Evolutionary conservation across 1,140 invertebrate genomes (phyloP), one percentile per base, ranked within the genome.

Genomic region (Cephus cinctus): DNA sequence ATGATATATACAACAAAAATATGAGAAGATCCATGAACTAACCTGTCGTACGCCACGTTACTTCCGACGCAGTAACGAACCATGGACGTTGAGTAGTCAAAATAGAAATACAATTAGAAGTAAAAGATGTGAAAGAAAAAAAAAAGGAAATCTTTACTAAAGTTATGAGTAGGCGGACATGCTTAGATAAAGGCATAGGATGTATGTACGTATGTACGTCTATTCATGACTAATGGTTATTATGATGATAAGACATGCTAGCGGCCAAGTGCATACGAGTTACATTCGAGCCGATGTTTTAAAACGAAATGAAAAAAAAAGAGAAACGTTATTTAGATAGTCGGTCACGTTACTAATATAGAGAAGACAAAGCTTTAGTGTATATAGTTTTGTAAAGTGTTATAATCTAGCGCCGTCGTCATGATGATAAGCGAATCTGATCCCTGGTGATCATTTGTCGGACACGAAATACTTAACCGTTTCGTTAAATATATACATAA

Each of bases 301-400:
- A 35, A 21, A 39, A 61, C 21, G n/a, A 43, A 18, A 43, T 25
- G 41, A 43, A 18, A 35, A 27, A 23, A 52, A 35, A 36, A 32
- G 43, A 54, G 63, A 59, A 60, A 36, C 47, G 61, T 70, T 67
- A n/a, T n/a, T n/a, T n/a, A n/a, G n/a, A n/a, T n/a, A n/a, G n/a
- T n/a, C n/a, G n/a, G n/a, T n/a, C n/a, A n/a, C n/a, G 34, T 36
- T 15, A 18, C 15, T 12, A 14, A 12, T 36, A 61, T 68, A 74
- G 63, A 65, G 18, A 52, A 59, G 54, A 55, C 63, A 67, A 72
- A 67, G 68, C 67, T 75, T 74, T 71, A 72, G 70, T 74, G 73
- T 75, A 75, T 68, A 75, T 75, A 75, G 71, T 75, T 75, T 75
- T 75, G 63, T 74, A 74, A 74, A 74, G 65, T 74, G 68, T 73